Evolutionary conservation across 2,113 vertebrate genomes (phyloP), one percentile per base, ranked within the genome.

Genomic region (Ctenomys sociabilis): DNA sequence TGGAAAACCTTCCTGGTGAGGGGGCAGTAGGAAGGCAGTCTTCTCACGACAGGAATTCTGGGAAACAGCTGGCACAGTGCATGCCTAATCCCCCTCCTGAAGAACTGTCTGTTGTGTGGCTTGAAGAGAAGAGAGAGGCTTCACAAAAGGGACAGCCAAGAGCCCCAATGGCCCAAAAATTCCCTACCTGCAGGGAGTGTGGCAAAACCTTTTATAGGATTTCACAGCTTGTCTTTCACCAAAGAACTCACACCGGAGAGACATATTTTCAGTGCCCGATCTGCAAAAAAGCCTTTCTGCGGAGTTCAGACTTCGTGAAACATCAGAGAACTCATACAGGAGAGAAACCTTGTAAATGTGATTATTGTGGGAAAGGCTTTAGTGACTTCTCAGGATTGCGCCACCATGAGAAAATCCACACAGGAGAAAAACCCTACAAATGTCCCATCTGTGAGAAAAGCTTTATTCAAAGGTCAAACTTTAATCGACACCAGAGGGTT

Each of bases 371-470:
- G 28, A 98, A 97, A 82, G 97, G 97, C 77, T 98, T 98, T 14
- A 97, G 98, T 4, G 97, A 97, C 93, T 96, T 97, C 88, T 98
- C 97, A 0, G 95, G 96, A 14, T 59, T 98, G 94, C 97, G 97
- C 26, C 92, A 97, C 81, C 98, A 98, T 0, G 93, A 97, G 93
- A 98, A 97, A 45, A 98, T 97, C 52, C 98, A 98, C 91, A 98
- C 98, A 0, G 97, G 97, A 2, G 97, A 98, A 73, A 98, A 98
- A 37, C 98, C 98, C n/a, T 98, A 96, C 81, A 97, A 97, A 70
- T 98, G 98, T 84, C 95, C 96, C 37, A 90, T 95, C 88, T 98
- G 98, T 7, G 98, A 96, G 37, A 98, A 98, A 17, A 97, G 97
- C 45, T 98, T 98, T 75, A 97, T 97, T 85, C 97, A 97, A 17